Evolutionary conservation across 2,797 vertebrate genomes (phyloP), one percentile per base, ranked within the genome.

Genomic region (Squalus acanthias): DNA sequence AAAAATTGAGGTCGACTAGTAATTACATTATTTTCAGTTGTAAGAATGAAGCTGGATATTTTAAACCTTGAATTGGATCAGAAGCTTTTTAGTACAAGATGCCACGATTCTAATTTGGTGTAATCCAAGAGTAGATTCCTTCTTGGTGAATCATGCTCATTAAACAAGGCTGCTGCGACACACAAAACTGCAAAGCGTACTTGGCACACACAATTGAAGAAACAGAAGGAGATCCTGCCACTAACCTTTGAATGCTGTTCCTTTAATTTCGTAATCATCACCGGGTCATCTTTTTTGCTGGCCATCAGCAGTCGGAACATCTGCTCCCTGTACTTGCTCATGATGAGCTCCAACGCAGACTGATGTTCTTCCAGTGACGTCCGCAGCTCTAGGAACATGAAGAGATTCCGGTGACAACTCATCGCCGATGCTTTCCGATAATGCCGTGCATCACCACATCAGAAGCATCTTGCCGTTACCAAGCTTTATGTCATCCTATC

Each of bases 311-410:
- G 97, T 96, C 99, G 98, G 96, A 99, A 99, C 97, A 99, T 99
- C 97, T 99, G 99, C 96, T 99, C 99, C 96, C 99, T 98, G 97
- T 99, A 99, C 97, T 99, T 99, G 98, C 98, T 99, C 99, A 99
- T 99, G 96, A 99, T 99, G 96, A 99, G 99, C 96, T 99, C 99
- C 97, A 99, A 97, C 4, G 99, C 99, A 53, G 99, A 99, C 97
- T 99, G 99, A 97, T 99, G 99, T 97, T 99, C 99, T 97, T 99
- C 99, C n/a, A 99, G 97, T 6, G 99, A 99, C 0, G 98, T 98
- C 65, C 98, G 98, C 12, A 99, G 97, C 97, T 99, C 99, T 99
- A 97, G 74, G 79, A 97, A 97, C 17, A 96, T 15, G 7, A 91
- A 92, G 57, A 53, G 12, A 67, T 72, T 72, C 67, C 93, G 53